phyloP scores from a whole-genome alignment of 2,888 invertebrate genomes.

The Exephanes ischioxanthus region DNA sequence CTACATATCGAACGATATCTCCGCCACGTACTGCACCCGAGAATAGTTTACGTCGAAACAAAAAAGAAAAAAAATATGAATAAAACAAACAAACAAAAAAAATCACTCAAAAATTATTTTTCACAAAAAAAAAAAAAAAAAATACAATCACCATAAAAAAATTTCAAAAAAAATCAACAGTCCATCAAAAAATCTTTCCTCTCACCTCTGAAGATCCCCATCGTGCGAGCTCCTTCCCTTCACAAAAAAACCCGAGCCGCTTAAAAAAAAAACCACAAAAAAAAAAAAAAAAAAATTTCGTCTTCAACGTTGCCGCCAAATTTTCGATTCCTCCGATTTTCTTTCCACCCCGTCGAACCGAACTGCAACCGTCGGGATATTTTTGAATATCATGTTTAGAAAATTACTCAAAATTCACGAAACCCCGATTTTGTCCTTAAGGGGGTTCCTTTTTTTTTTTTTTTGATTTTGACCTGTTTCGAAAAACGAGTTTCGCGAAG shows the following conservation, averaged over 20 bases:
- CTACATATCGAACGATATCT: slow-evolving; percentile 37
- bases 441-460: background rate
- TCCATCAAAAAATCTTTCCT: background rate
- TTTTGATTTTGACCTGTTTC: background rate
- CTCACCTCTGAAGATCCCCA: slow-evolving; percentile 26
- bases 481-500: background rate
- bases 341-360: too few relatives aligned
- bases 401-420: too few relatives aligned
- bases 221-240: background rate
- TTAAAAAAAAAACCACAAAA: background rate
- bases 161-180: background rate
- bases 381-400: too few relatives aligned
- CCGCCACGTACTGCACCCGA: slow-evolving; percentile 10
- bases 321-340: background rate
- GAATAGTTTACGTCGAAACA: background rate
- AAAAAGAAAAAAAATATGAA: background rate
- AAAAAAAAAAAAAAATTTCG: background rate
- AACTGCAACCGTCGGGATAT: too few relatives aligned
- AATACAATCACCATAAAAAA: background rate
- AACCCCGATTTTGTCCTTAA: background rate
- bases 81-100: background rate
- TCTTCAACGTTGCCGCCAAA: background rate
- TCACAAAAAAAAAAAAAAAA: background rate
- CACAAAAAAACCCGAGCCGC: slow-evolving; percentile 21
- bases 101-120: background rate